Conservation (phyloP, 2,113 vertebrate species). For the Coryphaenoides rupestris region DNA sequence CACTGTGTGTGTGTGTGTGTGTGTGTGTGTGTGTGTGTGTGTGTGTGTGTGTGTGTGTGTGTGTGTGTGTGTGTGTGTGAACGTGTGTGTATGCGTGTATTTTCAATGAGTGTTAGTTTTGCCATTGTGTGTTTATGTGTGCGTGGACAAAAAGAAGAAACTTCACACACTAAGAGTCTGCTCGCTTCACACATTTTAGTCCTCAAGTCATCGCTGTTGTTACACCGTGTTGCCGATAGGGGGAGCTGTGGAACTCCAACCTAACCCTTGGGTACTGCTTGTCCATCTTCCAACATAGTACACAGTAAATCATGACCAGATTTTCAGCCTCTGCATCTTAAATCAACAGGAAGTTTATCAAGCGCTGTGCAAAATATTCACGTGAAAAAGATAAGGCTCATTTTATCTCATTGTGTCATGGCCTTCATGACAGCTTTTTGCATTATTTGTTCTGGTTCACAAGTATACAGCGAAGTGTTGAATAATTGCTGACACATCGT, state of each 20-base stretch:
- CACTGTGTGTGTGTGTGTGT: neutral
- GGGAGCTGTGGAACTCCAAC: slow-evolving; percentile 56
- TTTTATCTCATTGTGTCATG: neutral
- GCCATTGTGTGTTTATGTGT: too few species aligned
- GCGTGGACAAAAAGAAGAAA: too few species aligned
- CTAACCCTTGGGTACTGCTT: neutral
- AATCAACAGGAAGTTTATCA: neutral
- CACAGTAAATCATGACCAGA: neutral
- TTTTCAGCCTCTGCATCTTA: slow-evolving; percentile 4
- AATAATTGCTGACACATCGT: too few species aligned
- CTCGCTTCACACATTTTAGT: neutral
- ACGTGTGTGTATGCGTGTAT: too few species aligned
- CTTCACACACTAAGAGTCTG: too few species aligned
- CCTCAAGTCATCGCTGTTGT: slow-evolving; percentile 17
- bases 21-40: neutral
- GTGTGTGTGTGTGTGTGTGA: too few species aligned
- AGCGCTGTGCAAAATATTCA: neutral
- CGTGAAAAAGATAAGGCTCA: neutral
- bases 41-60: neutral
- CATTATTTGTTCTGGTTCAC: too few species aligned
- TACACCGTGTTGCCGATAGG: slow-evolving; percentile 26
- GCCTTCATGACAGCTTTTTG: neutral
- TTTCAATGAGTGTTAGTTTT: too few species aligned
- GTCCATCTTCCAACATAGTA: slow-evolving; percentile 6
- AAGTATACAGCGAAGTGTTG: too few species aligned